Evolutionary conservation across 2,888 invertebrate genomes (phyloP).

Genomic region (Silvanus unidentatus): DNA sequence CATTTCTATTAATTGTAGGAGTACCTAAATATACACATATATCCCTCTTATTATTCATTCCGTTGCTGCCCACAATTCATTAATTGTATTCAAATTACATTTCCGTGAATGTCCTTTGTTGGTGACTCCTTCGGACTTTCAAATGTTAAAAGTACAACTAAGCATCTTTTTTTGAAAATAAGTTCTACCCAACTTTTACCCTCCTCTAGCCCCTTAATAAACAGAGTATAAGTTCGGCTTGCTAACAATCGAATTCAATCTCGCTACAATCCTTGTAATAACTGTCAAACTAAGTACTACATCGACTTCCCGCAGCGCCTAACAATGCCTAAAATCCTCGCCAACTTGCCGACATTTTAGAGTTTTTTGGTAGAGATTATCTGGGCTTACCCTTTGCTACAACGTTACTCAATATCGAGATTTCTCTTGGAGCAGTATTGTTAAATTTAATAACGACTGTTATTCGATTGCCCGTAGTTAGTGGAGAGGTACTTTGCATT

Average conservation of each 20-base stretch:
- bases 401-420: conserved; percentile 31
- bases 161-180: no score
- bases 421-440: conserved; percentile 9
- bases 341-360: conserved; percentile 24
- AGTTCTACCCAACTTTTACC: neutral
- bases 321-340: conserved; percentile 28
- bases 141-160: no score
- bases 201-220: conserved; percentile 3
- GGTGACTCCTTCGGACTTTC: no score
- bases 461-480: no score
- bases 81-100: no score
- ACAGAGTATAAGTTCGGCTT: conserved; percentile 7
- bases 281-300: conserved; percentile 13
- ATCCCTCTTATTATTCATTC: no score
- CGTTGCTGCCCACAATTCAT: no score
- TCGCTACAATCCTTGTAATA: conserved; percentile 25
- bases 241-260: conserved; percentile 15
- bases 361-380: conserved; percentile 27
- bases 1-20: no score
- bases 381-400: conserved; percentile 30
- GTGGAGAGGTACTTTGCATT: no score
- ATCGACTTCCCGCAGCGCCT: conserved; percentile 22
- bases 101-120: no score
- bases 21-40: no score
- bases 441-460: conserved; percentile 2